phyloP scores from a whole-genome alignment of 2,888 invertebrate species.

The Hartigia nigra region DNA sequence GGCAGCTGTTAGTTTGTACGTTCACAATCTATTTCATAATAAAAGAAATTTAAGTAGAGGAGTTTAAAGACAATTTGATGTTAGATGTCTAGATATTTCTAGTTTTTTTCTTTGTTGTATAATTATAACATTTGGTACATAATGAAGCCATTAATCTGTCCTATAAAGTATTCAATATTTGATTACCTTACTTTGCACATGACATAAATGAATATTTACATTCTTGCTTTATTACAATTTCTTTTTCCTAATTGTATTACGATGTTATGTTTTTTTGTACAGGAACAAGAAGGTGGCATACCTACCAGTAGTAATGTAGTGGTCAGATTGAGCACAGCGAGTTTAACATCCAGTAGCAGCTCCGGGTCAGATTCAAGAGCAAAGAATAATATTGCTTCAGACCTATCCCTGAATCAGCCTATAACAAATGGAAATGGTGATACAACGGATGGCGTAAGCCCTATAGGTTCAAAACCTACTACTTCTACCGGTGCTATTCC shows the following conservation, averaged over 20 bases:
- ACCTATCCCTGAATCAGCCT: slow-evolving; percentile 36
- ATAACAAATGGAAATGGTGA: slow-evolving; percentile 48
- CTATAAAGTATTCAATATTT: not conserved
- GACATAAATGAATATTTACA: not conserved
- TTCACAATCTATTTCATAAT: not conserved
- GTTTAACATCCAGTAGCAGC: slow-evolving; percentile 70
- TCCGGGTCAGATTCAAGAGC: slow-evolving; percentile 64
- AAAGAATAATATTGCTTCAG: slow-evolving; percentile 45
- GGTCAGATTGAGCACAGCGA: slow-evolving; percentile 69
- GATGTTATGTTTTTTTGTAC: slow-evolving; percentile 13
- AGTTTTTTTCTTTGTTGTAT: not conserved
- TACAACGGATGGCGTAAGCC: slow-evolving; percentile 35
- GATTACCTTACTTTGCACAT: not conserved
- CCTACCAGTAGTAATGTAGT: slow-evolving; percentile 52
- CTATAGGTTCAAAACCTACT: slow-evolving; percentile 62
- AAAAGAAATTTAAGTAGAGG: not conserved
- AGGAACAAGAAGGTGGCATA: slow-evolving; percentile 38
- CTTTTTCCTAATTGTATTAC: not conserved
- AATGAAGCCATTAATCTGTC: not conserved
- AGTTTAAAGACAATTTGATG: not conserved
- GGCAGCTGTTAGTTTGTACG: not conserved
- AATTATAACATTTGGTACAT: not conserved
- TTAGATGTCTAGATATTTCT: not conserved
- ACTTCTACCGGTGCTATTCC: slow-evolving; percentile 87
- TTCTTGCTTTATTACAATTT: not conserved